A percentile compares a stretch with the other conserved stretches of the same genome.
phyloP scores from a whole-genome alignment of 1,140 invertebrate species.

The Ceratina australensis region DNA sequence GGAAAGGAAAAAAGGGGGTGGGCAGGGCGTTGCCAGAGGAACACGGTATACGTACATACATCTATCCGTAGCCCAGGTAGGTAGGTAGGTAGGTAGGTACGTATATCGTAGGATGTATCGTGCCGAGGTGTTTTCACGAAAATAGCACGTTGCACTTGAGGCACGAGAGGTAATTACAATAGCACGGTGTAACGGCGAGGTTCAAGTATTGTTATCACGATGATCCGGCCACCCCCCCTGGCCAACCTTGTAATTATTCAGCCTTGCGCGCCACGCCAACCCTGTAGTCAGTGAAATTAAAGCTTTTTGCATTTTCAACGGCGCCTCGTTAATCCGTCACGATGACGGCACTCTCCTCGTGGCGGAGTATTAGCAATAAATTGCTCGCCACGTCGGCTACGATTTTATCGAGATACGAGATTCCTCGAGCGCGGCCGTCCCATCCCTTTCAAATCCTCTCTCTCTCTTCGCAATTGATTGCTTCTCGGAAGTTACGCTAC shows the following conservation, averaged over 20 bases:
- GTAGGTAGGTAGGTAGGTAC: neutral
- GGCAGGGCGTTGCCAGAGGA: constrained; percentile 1
- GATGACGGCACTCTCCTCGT: constrained; percentile 24
- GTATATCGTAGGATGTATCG: constrained; percentile 27
- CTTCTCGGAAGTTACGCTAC: too few relatives aligned
- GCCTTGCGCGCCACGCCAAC: neutral
- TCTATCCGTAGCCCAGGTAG: too few relatives aligned
- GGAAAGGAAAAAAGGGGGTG: neutral
- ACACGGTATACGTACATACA: neutral
- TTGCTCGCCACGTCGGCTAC: neutral
- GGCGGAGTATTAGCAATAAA: constrained; percentile 32
- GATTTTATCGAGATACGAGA: constrained; percentile 28
- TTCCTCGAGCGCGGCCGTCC: neutral
- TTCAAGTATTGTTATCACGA: constrained; percentile 52
- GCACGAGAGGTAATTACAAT: constrained; percentile 49
- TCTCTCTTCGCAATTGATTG: too few relatives aligned
- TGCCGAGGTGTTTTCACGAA: constrained; percentile 36
- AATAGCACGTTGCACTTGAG: constrained; percentile 42
- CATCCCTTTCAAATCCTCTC: neutral
- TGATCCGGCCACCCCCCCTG: constrained; percentile 32
- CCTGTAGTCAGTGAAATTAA: constrained; percentile 45
- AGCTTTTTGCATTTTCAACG: constrained; percentile 53
- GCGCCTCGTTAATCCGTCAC: constrained; percentile 49
- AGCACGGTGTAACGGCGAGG: constrained; percentile 38
- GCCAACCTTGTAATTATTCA: constrained; percentile 45